Percentiles rank a stretch among this genome's conserved stretches.
phyloP scores from a whole-genome alignment of 2,113 vertebrate genomes.

The Sula dactylatra region DNA sequence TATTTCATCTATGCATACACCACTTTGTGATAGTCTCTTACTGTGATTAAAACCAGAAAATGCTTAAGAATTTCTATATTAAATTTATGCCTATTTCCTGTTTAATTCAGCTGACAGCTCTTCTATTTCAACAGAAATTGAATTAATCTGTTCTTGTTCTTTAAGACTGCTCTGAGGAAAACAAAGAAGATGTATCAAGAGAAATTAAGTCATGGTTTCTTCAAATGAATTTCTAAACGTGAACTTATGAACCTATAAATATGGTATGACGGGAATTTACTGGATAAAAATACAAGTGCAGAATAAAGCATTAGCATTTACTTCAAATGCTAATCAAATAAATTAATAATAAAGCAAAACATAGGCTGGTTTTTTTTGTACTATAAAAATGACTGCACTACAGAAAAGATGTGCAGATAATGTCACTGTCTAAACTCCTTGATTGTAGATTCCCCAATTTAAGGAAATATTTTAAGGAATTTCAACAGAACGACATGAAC shows the following conservation, averaged over 20 bases:
- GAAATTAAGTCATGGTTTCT: background rate
- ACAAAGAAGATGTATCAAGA: background rate
- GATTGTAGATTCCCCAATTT: background rate
- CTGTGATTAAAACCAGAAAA: conserved; percentile 61
- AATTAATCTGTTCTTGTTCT: conserved; percentile 18
- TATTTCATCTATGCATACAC: background rate
- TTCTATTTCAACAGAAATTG: conserved; percentile 19
- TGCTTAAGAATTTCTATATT: conserved; percentile 33
- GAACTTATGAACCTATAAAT: background rate
- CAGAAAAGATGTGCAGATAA: background rate
- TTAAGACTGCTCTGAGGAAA: conserved; percentile 11
- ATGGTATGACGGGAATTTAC: background rate
- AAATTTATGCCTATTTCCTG: conserved; percentile 42
- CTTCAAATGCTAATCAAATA: background rate
- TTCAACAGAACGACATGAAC: background rate
- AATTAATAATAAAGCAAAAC: background rate
- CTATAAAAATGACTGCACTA: background rate
- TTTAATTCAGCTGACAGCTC: conserved; percentile 42
- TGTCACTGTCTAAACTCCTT: background rate
- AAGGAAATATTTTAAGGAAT: background rate
- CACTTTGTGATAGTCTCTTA: conserved; percentile 10
- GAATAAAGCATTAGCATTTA: background rate
- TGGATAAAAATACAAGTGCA: background rate
- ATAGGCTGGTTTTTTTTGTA: background rate
- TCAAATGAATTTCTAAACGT: background rate